Evolutionary conservation across 2,797 vertebrate species (phyloP).

Genomic region (Phalloptychus januarius): DNA sequence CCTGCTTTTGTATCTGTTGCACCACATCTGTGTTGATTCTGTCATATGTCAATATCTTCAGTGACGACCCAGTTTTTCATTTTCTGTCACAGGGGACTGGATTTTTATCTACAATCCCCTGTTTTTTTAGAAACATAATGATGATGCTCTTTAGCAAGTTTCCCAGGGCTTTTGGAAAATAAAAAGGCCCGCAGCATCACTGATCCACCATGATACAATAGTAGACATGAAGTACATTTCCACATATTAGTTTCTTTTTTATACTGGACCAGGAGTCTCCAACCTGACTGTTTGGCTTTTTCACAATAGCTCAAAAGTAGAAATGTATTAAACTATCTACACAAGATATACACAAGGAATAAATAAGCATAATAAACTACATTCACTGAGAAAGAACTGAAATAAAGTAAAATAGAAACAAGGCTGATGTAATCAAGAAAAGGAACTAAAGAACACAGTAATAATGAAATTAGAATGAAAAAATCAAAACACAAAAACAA

Average conservation of each 20-base stretch:
- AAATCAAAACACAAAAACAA: too few species aligned
- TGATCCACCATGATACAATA: neutral
- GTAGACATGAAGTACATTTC: neutral
- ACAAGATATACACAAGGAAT: too few species aligned
- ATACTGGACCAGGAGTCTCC: neutral
- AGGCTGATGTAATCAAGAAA: neutral
- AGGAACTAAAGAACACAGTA: too few species aligned
- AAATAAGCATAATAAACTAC: too few species aligned
- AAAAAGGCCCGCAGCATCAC: neutral
- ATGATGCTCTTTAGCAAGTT: neutral
- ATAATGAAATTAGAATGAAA: too few species aligned
- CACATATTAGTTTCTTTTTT: neutral
- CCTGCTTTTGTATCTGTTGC: neutral
- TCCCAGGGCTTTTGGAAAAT: neutral
- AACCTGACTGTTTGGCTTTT: neutral
- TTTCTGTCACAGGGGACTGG: neutral
- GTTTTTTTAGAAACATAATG: neutral
- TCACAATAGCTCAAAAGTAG: neutral
- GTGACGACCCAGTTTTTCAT: neutral
- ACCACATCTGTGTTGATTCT: neutral
- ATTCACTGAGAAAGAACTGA: too few species aligned
- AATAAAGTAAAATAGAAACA: neutral
- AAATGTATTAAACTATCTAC: too few species aligned
- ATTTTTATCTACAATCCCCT: neutral
- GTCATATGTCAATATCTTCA: neutral